These are phyloP conservation scores for Mizuhopecten yessoensis DNA, from an alignment of 1,140 invertebrate species.

Conservation along the genomic window DNA sequence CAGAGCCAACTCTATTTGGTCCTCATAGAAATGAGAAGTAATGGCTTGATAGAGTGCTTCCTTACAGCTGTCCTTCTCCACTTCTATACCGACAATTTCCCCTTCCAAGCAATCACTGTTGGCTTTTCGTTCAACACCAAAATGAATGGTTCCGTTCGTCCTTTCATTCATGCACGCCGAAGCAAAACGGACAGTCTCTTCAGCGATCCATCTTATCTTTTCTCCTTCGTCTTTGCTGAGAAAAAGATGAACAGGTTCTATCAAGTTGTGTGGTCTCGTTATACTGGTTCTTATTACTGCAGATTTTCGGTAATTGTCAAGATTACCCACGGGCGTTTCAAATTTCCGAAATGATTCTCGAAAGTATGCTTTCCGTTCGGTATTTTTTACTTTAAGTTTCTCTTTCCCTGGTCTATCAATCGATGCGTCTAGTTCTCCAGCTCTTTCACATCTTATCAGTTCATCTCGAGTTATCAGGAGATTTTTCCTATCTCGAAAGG, in stretches of 20 bases:
- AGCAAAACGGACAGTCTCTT: slow-evolving; percentile 63
- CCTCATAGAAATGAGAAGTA: slow-evolving; percentile 53
- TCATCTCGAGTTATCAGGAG: slow-evolving; percentile 58
- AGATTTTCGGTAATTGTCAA: slow-evolving; percentile 36
- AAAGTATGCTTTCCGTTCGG: slow-evolving; percentile 49
- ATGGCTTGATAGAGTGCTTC: slow-evolving; percentile 55
- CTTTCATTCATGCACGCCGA: slow-evolving; percentile 70
- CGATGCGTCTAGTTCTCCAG: background rate
- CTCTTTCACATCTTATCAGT: slow-evolving; percentile 40
- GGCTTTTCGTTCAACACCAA: slow-evolving; percentile 63
- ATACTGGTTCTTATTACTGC: slow-evolving; percentile 22
- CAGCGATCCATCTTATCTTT: slow-evolving; percentile 55
- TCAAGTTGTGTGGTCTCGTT: slow-evolving; percentile 42
- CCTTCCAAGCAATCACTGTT: slow-evolving; percentile 56
- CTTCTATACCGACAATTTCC: slow-evolving; percentile 61
- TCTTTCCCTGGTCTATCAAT: background rate
- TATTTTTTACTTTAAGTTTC: slow-evolving; percentile 42
- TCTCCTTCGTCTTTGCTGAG: background rate
- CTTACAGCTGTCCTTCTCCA: slow-evolving; percentile 56
- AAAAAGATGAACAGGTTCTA: slow-evolving; percentile 61
- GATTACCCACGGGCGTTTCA: slow-evolving; percentile 12
- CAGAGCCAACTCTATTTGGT: slow-evolving; percentile 52
- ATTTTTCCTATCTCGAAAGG: slow-evolving; percentile 56
- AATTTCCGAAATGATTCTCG: slow-evolving; percentile 56
- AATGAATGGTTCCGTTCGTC: slow-evolving; percentile 70